Evolutionary conservation across 2,113 vertebrate genomes (phyloP).

Genomic region (Mungos mungo): DNA sequence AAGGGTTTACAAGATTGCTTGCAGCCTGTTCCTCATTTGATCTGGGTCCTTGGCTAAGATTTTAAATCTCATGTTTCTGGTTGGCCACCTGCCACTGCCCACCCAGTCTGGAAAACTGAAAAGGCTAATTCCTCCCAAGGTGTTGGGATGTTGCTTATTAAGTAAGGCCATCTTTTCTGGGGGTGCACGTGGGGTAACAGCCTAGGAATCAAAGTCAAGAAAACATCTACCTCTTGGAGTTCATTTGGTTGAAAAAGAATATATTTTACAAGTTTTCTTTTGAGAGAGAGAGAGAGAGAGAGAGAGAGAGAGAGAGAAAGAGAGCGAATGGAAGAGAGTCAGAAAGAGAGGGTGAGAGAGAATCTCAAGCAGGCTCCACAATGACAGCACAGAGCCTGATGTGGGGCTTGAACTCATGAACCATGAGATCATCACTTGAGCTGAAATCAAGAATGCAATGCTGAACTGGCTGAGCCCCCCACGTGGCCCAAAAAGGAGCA

Average conservation of each 20-base stretch:
- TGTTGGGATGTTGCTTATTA: background rate
- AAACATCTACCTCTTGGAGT: background rate
- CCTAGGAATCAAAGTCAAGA: background rate
- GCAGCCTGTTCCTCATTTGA: background rate
- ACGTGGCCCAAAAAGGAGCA: no score
- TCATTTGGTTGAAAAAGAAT: background rate
- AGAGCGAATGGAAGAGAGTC: no score
- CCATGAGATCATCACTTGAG: no score
- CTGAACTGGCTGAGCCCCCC: no score
- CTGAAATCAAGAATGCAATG: no score
- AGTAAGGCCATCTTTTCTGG: background rate
- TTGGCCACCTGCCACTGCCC: background rate
- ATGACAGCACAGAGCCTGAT: no score
- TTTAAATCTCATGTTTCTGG: background rate
- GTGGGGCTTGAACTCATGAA: no score
- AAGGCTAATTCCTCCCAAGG: background rate
- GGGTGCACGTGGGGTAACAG: accelerated
- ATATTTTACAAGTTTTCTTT: no score
- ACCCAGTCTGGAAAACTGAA: background rate
- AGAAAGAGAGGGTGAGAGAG: no score
- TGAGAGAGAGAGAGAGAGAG: no score
- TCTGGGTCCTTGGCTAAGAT: background rate
- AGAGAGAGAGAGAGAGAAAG: no score
- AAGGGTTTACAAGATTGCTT: background rate
- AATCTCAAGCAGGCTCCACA: no score